phyloP scores from a whole-genome alignment of 2,888 invertebrate genomes.

The Hirtodrosophila confusa region DNA sequence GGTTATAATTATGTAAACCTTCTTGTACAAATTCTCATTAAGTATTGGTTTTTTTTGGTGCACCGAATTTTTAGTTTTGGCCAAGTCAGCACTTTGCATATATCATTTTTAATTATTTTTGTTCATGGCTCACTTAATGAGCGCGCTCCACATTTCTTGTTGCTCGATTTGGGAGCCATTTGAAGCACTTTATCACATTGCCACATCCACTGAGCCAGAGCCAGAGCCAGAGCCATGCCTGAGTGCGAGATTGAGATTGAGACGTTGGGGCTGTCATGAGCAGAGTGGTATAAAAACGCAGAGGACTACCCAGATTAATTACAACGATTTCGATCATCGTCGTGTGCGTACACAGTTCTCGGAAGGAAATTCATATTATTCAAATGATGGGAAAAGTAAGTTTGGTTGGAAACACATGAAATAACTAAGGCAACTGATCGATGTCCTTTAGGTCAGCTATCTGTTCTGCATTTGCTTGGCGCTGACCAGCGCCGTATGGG shows the following conservation, averaged over 20 bases:
- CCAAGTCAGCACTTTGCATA: conserved; percentile 53
- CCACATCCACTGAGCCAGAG: conserved; percentile 31
- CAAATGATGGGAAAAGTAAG: conserved; percentile 65
- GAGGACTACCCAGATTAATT: conserved; percentile 70
- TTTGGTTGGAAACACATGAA: not conserved
- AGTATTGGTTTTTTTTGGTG: not conserved
- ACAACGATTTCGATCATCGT: conserved; percentile 59
- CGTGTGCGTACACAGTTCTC: conserved; percentile 65
- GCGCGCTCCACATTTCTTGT: conserved; percentile 51
- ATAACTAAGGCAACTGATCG: not conserved
- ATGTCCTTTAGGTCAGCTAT: conserved; percentile 45
- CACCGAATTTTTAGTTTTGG: conserved; percentile 9
- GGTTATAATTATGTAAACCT: not conserved
- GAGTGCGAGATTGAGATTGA: conserved; percentile 35
- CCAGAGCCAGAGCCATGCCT: conserved; percentile 26
- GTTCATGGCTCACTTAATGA: conserved; percentile 60
- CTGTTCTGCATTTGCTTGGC: conserved; percentile 57
- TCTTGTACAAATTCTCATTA: not conserved
- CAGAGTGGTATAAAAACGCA: conserved; percentile 63
- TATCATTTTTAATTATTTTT: conserved; percentile 63
- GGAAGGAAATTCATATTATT: conserved; percentile 5
- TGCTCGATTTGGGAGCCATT: conserved; percentile 24
- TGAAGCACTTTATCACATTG: conserved; percentile 39
- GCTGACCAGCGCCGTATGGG: conserved; percentile 50
- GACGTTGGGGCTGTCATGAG: conserved; percentile 33